Base-by-base conservation (phyloP, 2,888 invertebrate species). In the Rhagonycha fulva region DNA sequence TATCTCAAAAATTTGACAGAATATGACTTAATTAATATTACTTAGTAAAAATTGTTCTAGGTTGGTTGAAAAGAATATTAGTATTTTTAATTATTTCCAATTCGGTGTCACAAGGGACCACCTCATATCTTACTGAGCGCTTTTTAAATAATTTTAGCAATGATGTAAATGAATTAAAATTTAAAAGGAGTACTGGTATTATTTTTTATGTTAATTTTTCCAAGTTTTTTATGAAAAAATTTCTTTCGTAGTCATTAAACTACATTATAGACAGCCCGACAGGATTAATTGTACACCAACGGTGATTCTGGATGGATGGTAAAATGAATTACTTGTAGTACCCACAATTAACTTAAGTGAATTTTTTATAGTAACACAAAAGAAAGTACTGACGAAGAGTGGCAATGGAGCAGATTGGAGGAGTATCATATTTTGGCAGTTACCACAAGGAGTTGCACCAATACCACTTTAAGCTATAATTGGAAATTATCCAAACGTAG, bases 391-490 rank as follows among this genome's bases (percentile, higher is more conserved):
- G 60, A 68, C n/a, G n/a, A 30, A 32, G 30, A 71, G 11, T 78
- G 77, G 77, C 63, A 62, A 60, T 78, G 77, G 77, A 70, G 68
- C 24, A 60, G 62, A 68, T 14, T 61, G 7, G 11, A 14, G 14
- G 26, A 14, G 12, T 76, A 70, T n/a, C 14, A 5, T 1, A 68
- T 76, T 24, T 28, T 2, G 19, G 61, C 32, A 9, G n/a, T 14
- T 14, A 60, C 60, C 5, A n/a, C 12, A 19, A 62, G 23, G 2
- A 28, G 14, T 9, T 76, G 75, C 23, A 11, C 28, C 14, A n/a
- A 23, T 11, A 72, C 75, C 5, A 14, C 14, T 7, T 14, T 76
- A 14, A 47, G 9, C 2, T 60, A 68, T 19, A 23, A 19, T 9
- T 76, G 75, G 75, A 66, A 10, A 30, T 26, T n/a, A 12, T 32